Conservation (phyloP, 2,797 vertebrate genomes). For the Ctenopoma kingsleyae region DNA sequence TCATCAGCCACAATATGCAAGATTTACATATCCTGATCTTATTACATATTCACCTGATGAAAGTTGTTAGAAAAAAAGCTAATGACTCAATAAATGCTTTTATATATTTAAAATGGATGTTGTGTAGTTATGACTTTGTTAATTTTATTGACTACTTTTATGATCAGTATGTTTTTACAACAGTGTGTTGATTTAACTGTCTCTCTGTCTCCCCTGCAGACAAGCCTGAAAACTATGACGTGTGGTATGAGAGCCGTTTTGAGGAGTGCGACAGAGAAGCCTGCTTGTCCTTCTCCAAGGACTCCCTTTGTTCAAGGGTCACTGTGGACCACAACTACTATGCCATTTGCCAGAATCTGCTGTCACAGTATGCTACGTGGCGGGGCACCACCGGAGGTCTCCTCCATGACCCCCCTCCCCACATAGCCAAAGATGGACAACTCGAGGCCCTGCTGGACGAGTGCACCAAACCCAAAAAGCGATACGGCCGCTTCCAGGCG, state of each 20-base stretch:
- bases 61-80: constrained; percentile 12
- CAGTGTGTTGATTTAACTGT: neutral
- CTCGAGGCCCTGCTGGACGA: constrained; percentile 95
- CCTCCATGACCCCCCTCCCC: constrained; percentile 93
- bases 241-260: constrained; percentile 98
- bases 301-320: constrained; percentile 93
- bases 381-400: constrained; percentile 96
- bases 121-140: constrained; percentile 7
- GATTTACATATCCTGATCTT: neutral
- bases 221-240: constrained; percentile 96
- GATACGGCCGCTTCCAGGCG: constrained; percentile 94
- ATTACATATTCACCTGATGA: constrained; percentile 29
- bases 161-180: constrained; percentile 25
- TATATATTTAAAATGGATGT: constrained; percentile 34
- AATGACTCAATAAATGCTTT: constrained; percentile 38
- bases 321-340: constrained; percentile 99
- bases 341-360: constrained; percentile 97
- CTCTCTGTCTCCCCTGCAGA: constrained; percentile 81
- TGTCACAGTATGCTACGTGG: constrained; percentile 96
- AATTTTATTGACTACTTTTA: constrained; percentile 31
- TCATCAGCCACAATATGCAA: constrained; percentile 6
- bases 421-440: constrained; percentile 93
- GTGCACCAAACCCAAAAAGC: constrained; percentile 96
- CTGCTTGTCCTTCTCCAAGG: constrained; percentile 99
- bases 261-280: constrained; percentile 98